phyloP scores from a whole-genome alignment of 2,113 vertebrate genomes.

The Balaenoptera acutorostrata region DNA sequence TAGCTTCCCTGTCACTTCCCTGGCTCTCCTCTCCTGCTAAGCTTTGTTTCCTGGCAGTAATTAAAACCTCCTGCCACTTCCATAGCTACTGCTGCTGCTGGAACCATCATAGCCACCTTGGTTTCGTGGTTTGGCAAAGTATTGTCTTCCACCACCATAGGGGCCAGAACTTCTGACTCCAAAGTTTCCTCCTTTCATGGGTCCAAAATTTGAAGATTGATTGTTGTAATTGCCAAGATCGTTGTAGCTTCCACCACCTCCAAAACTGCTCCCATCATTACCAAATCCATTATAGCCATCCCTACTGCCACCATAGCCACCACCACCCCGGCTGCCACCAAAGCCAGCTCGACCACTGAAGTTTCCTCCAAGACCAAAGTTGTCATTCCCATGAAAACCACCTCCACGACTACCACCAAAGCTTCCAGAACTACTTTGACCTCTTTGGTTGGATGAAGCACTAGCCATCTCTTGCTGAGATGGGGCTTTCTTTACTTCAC shows the following conservation, averaged over 20 bases:
- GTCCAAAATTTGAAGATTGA: too few relatives aligned
- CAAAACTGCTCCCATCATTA: slow-evolving; percentile 83
- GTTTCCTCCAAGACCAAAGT: too few relatives aligned
- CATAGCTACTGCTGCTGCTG: slow-evolving; percentile 85
- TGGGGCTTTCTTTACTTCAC: too few relatives aligned
- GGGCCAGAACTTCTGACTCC: too few relatives aligned
- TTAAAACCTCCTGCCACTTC: slow-evolving; percentile 90
- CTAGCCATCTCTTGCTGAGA: too few relatives aligned
- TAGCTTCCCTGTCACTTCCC: slow-evolving; percentile 94
- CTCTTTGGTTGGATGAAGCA: too few relatives aligned
- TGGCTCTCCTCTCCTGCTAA: slow-evolving; percentile 95
- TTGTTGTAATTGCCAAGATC: too few relatives aligned
- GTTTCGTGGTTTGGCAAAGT: slow-evolving; percentile 87
- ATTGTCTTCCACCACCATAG: slow-evolving; percentile 81
- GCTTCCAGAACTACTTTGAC: too few relatives aligned
- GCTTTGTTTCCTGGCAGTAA: slow-evolving; percentile 92
- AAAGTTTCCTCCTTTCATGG: too few relatives aligned
- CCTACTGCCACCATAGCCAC: slow-evolving; percentile 81
- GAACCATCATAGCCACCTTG: slow-evolving; percentile 86
- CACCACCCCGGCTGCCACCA: slow-evolving; percentile 84
- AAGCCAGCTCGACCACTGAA: slow-evolving; percentile 75
- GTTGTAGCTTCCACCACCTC: slow-evolving; percentile 70
- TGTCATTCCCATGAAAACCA: too few relatives aligned
- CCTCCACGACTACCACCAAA: too few relatives aligned
- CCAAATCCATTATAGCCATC: slow-evolving; percentile 87